phyloP scores from a whole-genome alignment of 2,797 vertebrate genomes.

The Sebastes baramenuke region DNA sequence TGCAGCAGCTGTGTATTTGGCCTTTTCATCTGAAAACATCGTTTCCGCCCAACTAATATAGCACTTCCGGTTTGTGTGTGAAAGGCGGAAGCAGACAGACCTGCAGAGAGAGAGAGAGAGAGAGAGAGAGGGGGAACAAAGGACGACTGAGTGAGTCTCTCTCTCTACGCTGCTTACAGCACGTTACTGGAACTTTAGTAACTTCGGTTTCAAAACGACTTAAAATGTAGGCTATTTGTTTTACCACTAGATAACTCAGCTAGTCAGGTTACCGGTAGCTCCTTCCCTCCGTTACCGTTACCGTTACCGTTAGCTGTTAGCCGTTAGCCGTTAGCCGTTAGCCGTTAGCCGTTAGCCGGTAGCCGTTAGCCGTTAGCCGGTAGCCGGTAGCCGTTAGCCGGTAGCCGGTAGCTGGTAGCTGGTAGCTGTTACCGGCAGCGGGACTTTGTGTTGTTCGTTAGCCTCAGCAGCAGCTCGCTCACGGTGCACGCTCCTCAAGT shows the following conservation, averaged over 20 bases:
- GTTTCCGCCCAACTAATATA: neutral
- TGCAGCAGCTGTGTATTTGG: neutral
- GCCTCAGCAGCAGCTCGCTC: no score
- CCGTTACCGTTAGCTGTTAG: no score
- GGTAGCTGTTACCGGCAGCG: neutral
- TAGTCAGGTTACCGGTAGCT: neutral
- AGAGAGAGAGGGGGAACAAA: conserved; percentile 56
- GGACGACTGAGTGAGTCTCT: conserved; percentile 21
- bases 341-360: neutral
- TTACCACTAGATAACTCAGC: no score
- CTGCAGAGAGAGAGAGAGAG: neutral
- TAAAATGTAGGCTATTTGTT: rapidly evolving
- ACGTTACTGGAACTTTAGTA: rapidly evolving
- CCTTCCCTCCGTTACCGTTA: neutral
- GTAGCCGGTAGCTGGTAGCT: no score
- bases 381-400: no score
- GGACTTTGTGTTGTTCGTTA: conserved; percentile 1
- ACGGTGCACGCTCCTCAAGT: neutral
- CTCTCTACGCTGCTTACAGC: neutral
- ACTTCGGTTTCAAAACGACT: rapidly evolving
- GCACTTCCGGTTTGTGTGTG: conserved; percentile 31
- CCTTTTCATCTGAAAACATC: neutral
- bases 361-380: no score
- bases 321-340: neutral
- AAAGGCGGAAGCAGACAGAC: conserved; percentile 42